These are phyloP conservation scores for Ophraella communa DNA, from an alignment of 2,888 invertebrate species.

Conservation along the genomic window DNA sequence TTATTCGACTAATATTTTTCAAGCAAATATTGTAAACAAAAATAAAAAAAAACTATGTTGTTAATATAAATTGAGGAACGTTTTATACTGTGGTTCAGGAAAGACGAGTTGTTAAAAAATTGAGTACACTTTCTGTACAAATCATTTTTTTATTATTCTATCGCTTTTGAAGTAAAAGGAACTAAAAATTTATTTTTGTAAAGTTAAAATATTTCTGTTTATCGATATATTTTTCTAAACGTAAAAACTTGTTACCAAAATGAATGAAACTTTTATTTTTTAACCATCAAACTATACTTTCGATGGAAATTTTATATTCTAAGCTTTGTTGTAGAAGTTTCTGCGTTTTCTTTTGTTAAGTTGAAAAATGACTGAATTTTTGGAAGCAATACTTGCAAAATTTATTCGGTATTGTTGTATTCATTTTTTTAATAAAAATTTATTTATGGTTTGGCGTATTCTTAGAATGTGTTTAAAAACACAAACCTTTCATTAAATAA, in stretches of 20 bases:
- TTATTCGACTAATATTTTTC: no score
- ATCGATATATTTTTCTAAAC: no score
- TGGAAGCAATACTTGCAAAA: not conserved
- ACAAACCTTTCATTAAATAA: no score
- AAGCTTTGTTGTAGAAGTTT: constrained; percentile 12
- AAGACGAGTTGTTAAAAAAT: no score
- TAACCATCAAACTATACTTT: not conserved
- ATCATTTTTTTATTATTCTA: no score
- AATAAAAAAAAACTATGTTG: no score
- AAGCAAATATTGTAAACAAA: no score
- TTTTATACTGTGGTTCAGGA: no score
- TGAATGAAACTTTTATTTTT: not conserved
- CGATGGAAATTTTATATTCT: not conserved
- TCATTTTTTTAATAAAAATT: not conserved
- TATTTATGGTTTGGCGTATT: not conserved
- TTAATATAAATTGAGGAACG: no score
- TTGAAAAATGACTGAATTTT: not conserved
- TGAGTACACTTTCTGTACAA: no score
- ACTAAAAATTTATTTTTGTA: not conserved
- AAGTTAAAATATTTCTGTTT: no score
- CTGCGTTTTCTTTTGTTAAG: not conserved
- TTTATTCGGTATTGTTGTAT: not conserved
- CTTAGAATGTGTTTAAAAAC: not conserved
- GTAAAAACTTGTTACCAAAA: not conserved
- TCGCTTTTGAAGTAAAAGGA: not conserved